Base-by-base conservation (phyloP, 2,113 vertebrate species). In the Heterocephalus glaber region DNA sequence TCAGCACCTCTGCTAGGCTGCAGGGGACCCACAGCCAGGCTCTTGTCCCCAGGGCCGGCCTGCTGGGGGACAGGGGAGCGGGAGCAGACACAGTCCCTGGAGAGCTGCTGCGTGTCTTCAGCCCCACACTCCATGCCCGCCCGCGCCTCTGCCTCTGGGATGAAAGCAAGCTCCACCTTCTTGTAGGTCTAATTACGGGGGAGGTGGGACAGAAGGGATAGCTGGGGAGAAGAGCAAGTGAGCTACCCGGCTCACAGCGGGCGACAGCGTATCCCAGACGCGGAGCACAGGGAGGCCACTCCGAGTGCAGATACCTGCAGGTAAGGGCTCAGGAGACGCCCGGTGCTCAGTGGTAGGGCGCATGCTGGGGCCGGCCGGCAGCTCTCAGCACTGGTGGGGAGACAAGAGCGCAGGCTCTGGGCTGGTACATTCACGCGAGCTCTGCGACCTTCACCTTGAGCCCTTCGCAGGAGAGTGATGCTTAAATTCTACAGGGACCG, bases 1-100 rank as follows among this genome's bases (percentile, higher is more conserved):
- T 5, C 1, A 12, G 30, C 19, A 13, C 2, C 10, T 1, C 12
- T 38, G 17, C 61, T 6, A 60, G 58, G 35, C 7, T 47, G 8
- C 7, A 66, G 22, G 17, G 33, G 47, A 49, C 47, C 47, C 1
- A 2, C 0, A 0, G 17, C n/a, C 4, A 6, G 38, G 44, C 10
- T 44, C 60, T 30, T 28, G 13, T 3, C 28, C 13, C 17, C 44
- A 24, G 35, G 6, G 11, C 38, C 17, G 16, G 6, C 5, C 14
- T 26, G 16, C 28, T 20, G 0, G 5, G 4, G 74, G 41, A 24
- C 28, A 6, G 44, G 61, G 0, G 1, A 44, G 28, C 26, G 11
- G 58, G 76, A 11, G 35, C 16, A 0, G 30, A 24, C 17, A 0
- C 0, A 5, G 16, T 0, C 6, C 20, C 70, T 8, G 3, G 0